Base-by-base conservation (phyloP, 2,888 invertebrate species). In the Drosophila subquinaria region DNA sequence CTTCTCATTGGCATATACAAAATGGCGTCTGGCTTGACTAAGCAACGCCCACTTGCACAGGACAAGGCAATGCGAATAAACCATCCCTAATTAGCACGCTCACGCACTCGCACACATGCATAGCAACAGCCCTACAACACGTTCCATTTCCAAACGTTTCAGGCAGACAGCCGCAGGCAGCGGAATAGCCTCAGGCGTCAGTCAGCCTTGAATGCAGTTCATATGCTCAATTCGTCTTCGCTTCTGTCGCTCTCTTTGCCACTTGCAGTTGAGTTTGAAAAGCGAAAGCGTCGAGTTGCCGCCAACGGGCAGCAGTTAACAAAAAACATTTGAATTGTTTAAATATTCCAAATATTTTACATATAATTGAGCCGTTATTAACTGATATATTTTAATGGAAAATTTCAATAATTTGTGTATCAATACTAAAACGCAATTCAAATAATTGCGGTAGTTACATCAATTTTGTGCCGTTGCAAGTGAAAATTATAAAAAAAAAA, bases 181-280 rank as follows among this genome's bases (percentile, higher is more conserved):
- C 52, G 36, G 23, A 23, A 35, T 30, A 43, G 63, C 51, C 51
- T 51, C 78, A 61, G 63, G 50, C 60, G 30, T 60, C 82, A 65
- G 30, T 60, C 82, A 65, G 70, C 68, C 56, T 67, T 77, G 60
- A 79, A 76, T 80, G 80, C 76, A 81, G 11, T 51, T 51, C 51
- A 51, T 36, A 13, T 51, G 35, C 17, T 33, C 23, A 56, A 8
- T 69, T 76, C 69, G 66, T 78, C 66, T 66, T 65, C 66, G 71
- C 71, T 64, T 63, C 53, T 64, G 52, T 66, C 57, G 76, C 60
- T 57, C 56, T 62, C 63, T 56, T 75, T 76, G 82, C 69, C 79
- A 79, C 71, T 79, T 83, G 80, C 84, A 83, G 75, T 84, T 81
- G 79, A 70, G 82, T 82, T 82, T 82, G 64, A 84, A 84, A 69